phyloP scores from a whole-genome alignment of 2,113 vertebrate genomes.

The Melozone crissalis region DNA sequence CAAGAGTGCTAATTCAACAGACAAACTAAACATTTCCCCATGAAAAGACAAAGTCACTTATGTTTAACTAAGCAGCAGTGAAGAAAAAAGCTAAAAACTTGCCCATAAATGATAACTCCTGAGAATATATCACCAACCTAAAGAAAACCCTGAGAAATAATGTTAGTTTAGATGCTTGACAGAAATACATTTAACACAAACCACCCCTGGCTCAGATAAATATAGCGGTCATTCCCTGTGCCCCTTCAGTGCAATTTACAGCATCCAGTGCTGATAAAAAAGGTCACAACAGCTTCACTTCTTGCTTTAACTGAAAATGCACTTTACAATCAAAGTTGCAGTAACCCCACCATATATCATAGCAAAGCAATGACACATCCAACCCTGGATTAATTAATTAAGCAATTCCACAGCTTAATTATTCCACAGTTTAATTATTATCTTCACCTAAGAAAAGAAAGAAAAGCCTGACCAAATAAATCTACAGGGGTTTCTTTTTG shows the following conservation, averaged over 20 bases:
- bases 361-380: not conserved
- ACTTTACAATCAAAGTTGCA: not conserved
- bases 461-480: not conserved
- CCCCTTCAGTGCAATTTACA: not conserved
- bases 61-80: not conserved
- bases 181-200: not conserved
- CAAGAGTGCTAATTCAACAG: not conserved
- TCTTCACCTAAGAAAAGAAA: not conserved
- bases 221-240: rapidly evolving
- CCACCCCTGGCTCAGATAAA: not conserved
- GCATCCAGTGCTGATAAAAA: not conserved
- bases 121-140: not conserved
- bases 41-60: not conserved
- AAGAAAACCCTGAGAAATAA: not conserved
- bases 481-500: not conserved
- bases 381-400: not conserved
- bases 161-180: not conserved
- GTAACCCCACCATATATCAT: not conserved
- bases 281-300: not conserved
- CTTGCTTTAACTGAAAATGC: not conserved
- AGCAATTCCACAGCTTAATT: not conserved
- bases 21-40: not conserved
- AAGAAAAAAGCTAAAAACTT: not conserved
- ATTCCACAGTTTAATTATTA: not conserved
- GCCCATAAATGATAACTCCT: not conserved